Conservation (phyloP, 2,888 invertebrate genomes). For the Macaria liturata region DNA sequence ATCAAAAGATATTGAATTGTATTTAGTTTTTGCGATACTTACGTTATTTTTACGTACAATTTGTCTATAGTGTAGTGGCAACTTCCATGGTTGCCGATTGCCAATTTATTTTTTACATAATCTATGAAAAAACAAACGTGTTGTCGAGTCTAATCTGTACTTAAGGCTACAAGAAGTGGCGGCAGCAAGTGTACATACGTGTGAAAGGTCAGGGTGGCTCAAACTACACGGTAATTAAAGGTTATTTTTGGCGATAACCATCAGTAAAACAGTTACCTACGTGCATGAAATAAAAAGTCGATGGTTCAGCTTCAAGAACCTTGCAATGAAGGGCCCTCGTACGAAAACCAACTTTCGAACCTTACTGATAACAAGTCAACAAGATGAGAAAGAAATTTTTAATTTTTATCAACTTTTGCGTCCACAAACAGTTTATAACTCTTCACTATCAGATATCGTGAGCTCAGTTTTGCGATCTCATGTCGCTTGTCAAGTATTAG, state of each 20-base stretch:
- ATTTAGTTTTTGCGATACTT: no score
- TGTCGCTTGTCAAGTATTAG: no score
- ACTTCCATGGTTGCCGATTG: slow-evolving; percentile 8
- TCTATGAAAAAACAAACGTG: slow-evolving; percentile 23
- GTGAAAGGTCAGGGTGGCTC: slow-evolving; percentile 79
- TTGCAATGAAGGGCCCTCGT: slow-evolving; percentile 63
- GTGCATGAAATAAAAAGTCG: slow-evolving; percentile 73
- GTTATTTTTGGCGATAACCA: slow-evolving; percentile 82
- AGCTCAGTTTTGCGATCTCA: no score
- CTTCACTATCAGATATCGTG: no score
- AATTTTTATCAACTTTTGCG: no score
- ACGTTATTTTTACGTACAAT: no score
- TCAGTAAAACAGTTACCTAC: slow-evolving; percentile 80
- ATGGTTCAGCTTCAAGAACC: slow-evolving; percentile 65
- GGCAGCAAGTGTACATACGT: slow-evolving; percentile 62
- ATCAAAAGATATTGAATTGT: no score
- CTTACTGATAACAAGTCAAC: slow-evolving; percentile 33
- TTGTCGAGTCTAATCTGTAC: slow-evolving; percentile 53
- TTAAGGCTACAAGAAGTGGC: slow-evolving; percentile 53
- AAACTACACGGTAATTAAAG: slow-evolving; percentile 82
- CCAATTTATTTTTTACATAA: slow-evolving; percentile 5
- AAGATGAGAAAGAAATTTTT: no score
- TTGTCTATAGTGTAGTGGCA: slow-evolving; percentile 4
- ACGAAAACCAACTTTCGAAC: slow-evolving; percentile 65
- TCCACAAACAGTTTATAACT: no score